Conservation (phyloP, 2,797 vertebrate species). For the Pangasius macronema region DNA sequence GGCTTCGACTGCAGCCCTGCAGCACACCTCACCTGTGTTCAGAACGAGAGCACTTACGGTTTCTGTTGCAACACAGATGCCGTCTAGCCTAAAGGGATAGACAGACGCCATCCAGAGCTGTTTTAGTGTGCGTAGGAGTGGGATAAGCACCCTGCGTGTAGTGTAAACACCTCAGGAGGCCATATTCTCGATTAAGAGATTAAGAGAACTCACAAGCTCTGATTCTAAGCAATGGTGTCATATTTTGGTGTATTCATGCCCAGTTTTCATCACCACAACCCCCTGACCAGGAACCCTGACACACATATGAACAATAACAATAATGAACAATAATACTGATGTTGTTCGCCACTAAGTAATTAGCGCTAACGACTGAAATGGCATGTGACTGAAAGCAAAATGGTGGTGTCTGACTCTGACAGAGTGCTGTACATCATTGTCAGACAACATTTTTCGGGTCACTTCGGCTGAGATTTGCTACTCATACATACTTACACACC, state of each 20-base stretch:
- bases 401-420: background rate
- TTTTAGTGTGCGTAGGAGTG: background rate
- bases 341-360: no score
- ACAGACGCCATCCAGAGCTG: background rate
- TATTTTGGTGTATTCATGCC: background rate
- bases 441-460: background rate
- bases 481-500: constrained; percentile 3
- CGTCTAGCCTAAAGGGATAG: background rate
- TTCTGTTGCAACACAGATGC: background rate
- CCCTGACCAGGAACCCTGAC: background rate
- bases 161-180: background rate
- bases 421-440: background rate
- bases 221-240: background rate
- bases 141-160: background rate
- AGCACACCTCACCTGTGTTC: background rate
- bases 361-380: background rate
- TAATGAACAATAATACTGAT: background rate
- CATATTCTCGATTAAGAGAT: background rate
- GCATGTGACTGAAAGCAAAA: background rate
- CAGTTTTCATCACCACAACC: background rate
- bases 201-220: background rate
- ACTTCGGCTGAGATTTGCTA: background rate
- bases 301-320: background rate
- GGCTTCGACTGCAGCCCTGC: background rate
- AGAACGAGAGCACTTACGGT: background rate